Percentiles rank a stretch among this genome's conserved stretches.
Evolutionary conservation across 23 tunicate genomes (phyloP).

Genomic region (Ascidia mentula): DNA sequence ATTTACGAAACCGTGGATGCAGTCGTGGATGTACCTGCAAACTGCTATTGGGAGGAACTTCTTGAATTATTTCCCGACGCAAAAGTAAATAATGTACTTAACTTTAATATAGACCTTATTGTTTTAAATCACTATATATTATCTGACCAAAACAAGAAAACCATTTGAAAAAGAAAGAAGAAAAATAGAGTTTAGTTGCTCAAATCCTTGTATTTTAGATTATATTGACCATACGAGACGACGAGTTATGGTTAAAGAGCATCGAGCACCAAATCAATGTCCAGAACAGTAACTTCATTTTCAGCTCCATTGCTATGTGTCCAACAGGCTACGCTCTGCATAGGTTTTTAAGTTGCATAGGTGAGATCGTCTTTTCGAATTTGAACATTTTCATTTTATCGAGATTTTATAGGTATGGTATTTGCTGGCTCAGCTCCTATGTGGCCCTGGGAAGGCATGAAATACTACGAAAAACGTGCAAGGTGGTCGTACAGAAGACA

Average conservation of each 20-base stretch:
- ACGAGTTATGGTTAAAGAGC: not conserved
- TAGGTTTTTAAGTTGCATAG: not conserved
- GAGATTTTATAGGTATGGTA: no score
- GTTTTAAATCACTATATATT: no score
- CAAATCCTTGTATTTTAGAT: not conserved
- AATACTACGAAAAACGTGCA: not conserved
- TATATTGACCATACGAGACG: not conserved
- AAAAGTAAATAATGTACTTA: conserved; percentile 23
- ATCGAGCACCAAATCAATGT: not conserved
- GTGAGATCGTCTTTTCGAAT: no score
- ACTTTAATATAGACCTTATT: no score
- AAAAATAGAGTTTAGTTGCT: no score
- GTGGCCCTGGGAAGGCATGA: not conserved
- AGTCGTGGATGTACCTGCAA: conserved; percentile 31
- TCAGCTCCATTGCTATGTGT: not conserved
- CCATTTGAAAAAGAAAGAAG: no score
- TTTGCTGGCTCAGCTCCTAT: no score
- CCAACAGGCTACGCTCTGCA: not conserved
- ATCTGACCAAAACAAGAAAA: no score
- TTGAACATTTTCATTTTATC: no score
- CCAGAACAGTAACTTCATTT: not conserved
- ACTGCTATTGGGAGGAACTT: conserved; percentile 32
- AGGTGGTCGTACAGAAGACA: not conserved
- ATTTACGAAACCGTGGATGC: conserved; percentile 36
- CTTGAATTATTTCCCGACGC: conserved; percentile 37